Base-by-base conservation (phyloP, 2,888 invertebrate species). In the Gisinianus flammeolus region DNA sequence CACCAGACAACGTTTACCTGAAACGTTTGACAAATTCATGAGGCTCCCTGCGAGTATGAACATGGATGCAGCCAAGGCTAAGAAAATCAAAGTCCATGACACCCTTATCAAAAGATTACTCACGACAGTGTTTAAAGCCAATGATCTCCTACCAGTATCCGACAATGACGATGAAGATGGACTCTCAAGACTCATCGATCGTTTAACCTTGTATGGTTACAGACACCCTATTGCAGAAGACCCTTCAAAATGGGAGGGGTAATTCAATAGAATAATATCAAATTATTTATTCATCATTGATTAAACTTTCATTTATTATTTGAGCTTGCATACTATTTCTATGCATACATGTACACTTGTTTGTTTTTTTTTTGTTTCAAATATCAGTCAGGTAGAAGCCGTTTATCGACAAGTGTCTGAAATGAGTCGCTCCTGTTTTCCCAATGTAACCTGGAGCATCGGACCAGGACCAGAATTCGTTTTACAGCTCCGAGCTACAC, bases 131-230 rank as follows among this genome's bases (percentile, higher is more conserved):
- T 70, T 71, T 56, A n/a, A 56, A 28, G 71, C 71, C 28, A 22
- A 19, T 33, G 12, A n/a, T 30, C 31, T 76, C 3, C 30, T 76
- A 2, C 26, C 75, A n/a, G n/a, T 10, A 22, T 22, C 24, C 26
- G 16, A 16, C 2, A 44, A 44, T 31, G 31, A 44, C 4, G 76
- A 62, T 24, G 44, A 68, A 31, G 31, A 54, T 3, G 73, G 58
- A 62, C 16, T 64, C 2, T 56, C 58, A 10, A n/a, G n/a, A n/a
- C n/a, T 76, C 8, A n/a, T 76, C 22, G 76, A 76, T 35, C 44
- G 44, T 16, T 6, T 76, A 52, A 22, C 28, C 22, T 16, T 68
- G n/a, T 76, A 76, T 68, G 76, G 76, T 1, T 76, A 67, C 26
- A 26, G 26, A 28, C 24, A 69, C 19, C 28, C 66, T 26, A 4